phyloP scores from a whole-genome alignment of 1,140 invertebrate genomes.

The Epicauta chinensis region DNA sequence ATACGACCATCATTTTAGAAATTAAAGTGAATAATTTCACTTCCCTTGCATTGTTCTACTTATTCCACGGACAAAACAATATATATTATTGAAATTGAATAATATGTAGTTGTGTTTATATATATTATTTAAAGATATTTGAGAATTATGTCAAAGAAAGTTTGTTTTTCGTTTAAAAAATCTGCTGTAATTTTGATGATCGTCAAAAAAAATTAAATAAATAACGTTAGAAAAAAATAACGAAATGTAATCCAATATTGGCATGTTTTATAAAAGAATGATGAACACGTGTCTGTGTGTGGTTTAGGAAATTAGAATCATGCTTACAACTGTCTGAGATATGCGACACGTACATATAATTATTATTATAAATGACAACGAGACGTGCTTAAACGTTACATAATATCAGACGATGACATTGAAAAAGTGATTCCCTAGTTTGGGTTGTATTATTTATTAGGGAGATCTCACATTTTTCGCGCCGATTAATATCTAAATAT shows the following conservation, averaged over 20 bases:
- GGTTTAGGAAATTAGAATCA: slow-evolving; percentile 7
- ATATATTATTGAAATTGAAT: slow-evolving; percentile 13
- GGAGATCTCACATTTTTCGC: not conserved
- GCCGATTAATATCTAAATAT: too few relatives aligned
- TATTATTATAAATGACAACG: slow-evolving; percentile 17
- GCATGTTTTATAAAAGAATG: too few relatives aligned
- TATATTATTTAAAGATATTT: slow-evolving; percentile 19
- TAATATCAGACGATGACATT: slow-evolving; percentile 16
- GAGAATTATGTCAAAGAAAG: slow-evolving; percentile 24
- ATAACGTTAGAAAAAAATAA: too few relatives aligned
- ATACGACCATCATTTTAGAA: slow-evolving; percentile 9
- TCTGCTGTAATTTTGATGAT: slow-evolving; percentile 12
- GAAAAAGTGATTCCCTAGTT: slow-evolving; percentile 12
- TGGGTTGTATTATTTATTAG: slow-evolving; percentile 12
- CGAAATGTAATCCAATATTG: too few relatives aligned
- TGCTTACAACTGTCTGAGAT: slow-evolving; percentile 1
- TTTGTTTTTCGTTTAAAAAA: slow-evolving; percentile 11
- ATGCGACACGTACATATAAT: slow-evolving; percentile 14
- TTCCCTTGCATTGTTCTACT: slow-evolving; percentile 14
- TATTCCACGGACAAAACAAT: slow-evolving; percentile 12
- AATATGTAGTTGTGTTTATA: slow-evolving; percentile 12
- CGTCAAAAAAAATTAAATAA: slow-evolving; percentile 6
- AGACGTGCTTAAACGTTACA: slow-evolving; percentile 10
- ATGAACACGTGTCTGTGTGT: not conserved
- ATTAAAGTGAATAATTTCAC: slow-evolving; percentile 16